Evolutionary conservation across 2,113 vertebrate genomes (phyloP).

Genomic region (Lagopus muta): DNA sequence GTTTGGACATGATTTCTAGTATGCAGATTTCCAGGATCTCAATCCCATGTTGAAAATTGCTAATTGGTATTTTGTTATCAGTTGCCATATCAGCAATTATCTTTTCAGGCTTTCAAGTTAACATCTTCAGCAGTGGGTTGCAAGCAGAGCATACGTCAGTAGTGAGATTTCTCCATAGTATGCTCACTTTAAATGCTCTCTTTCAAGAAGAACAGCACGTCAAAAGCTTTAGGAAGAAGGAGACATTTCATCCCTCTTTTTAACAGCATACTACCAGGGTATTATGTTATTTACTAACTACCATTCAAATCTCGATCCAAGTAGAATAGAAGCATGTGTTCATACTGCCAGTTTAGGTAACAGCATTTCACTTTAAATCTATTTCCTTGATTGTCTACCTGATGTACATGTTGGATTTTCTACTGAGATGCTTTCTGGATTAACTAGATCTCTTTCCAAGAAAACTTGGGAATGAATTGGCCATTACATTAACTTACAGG

Average conservation of each 20-base stretch:
- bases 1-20: background rate
- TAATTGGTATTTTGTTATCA: background rate
- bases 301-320: background rate
- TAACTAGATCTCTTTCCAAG: background rate
- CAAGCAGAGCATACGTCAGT: background rate
- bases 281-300: background rate
- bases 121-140: background rate
- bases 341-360: background rate
- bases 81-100: background rate
- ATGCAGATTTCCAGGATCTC: background rate
- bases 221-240: background rate
- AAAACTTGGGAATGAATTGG: background rate
- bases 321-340: background rate
- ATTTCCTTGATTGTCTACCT: background rate
- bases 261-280: background rate
- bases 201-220: background rate
- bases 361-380: background rate
- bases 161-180: background rate
- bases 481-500: background rate
- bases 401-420: accelerated
- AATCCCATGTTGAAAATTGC: background rate
- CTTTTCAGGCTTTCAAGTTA: background rate
- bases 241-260: background rate
- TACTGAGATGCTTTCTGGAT: background rate
- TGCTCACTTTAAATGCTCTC: no score